These are phyloP conservation scores for Dryobota labecula DNA, from an alignment of 2,888 invertebrate species.

Conservation along the genomic window DNA sequence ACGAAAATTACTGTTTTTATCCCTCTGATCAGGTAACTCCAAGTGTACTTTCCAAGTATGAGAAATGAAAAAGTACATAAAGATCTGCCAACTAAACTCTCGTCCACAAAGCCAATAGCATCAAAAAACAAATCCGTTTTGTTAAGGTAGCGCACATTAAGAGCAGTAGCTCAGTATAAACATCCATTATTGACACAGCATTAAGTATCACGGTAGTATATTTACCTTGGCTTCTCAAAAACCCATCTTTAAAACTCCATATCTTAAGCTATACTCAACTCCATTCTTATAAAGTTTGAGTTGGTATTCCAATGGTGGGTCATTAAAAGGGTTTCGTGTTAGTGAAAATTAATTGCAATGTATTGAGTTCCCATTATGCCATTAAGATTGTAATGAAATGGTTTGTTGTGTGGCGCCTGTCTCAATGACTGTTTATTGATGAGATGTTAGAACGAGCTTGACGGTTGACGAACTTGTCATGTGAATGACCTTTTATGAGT, in stretches of 20 bases:
- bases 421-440: conserved; percentile 36
- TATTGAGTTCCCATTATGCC: conserved; percentile 65
- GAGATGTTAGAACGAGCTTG: conserved; percentile 23
- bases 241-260: conserved; percentile 50
- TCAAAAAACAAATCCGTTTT: conserved; percentile 61
- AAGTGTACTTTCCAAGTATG: too few species aligned
- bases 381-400: conserved; percentile 61
- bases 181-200: conserved; percentile 73
- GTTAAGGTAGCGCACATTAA: conserved; percentile 71
- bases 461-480: conserved; percentile 11
- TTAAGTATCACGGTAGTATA: conserved; percentile 77
- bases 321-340: conserved; percentile 62
- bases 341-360: conserved; percentile 66
- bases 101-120: conserved; percentile 43
- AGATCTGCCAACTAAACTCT: conserved; percentile 33
- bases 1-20: too few species aligned
- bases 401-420: conserved; percentile 59
- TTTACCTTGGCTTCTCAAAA: conserved; percentile 65
- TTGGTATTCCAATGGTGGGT: conserved; percentile 4
- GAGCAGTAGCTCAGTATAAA: conserved; percentile 72
- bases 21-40: too few species aligned
- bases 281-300: fast-evolving
- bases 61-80: not conserved
- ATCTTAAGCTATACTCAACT: conserved; percentile 15
- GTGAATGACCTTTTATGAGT: conserved; percentile 36